Conservation (phyloP, 2,113 vertebrate species). For the Oreotrochilus melanogaster region DNA sequence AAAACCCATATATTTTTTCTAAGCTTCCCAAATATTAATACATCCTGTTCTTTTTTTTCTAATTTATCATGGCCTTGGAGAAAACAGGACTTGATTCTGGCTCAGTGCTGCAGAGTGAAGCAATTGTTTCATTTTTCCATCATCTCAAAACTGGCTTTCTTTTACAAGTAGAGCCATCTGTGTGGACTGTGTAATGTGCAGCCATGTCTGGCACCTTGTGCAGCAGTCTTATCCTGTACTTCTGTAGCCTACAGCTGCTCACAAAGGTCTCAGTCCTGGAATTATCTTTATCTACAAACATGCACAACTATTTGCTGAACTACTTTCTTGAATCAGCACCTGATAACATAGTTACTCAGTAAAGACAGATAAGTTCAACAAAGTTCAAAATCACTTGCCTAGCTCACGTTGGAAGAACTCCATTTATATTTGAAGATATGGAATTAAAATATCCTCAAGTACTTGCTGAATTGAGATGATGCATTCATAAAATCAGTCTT, state of each 20-base stretch:
- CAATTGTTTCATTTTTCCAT: neutral
- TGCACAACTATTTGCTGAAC: neutral
- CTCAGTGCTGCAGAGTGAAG: neutral
- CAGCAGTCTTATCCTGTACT: neutral
- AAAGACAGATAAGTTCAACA: neutral
- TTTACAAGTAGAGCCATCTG: neutral
- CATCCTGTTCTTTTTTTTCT: neutral
- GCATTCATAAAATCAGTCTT: neutral
- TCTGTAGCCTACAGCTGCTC: neutral
- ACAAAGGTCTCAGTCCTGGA: neutral
- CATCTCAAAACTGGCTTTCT: neutral
- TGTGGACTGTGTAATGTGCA: neutral
- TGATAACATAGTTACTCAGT: neutral
- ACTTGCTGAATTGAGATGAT: neutral
- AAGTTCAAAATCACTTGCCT: neutral
- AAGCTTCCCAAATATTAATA: neutral
- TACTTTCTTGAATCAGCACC: neutral
- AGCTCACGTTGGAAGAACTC: neutral
- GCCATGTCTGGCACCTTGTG: neutral
- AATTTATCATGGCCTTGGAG: neutral
- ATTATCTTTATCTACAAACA: neutral
- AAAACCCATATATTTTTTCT: neutral
- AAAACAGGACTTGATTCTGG: neutral
- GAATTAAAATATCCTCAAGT: neutral
- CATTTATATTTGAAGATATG: neutral